Evolutionary conservation across 2,113 vertebrate genomes (phyloP), one percentile per base, ranked within the genome.

Genomic region (Leptodactylus fuscus): DNA sequence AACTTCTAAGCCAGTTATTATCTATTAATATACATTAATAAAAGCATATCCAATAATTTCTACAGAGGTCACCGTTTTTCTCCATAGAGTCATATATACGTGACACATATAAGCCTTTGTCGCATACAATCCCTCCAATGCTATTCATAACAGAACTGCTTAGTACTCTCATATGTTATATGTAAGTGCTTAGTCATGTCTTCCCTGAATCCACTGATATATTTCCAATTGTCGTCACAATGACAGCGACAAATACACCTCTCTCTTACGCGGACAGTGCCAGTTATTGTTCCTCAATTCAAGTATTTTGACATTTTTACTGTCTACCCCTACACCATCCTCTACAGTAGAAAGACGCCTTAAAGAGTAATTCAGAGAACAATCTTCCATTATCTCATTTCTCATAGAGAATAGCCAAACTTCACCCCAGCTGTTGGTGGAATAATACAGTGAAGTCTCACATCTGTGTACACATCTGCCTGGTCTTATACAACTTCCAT

Each of bases 271-370:
- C 41, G 18, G 24, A 73, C 51, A 73, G 65, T 58, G 49, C 1
- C 38, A 62, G 84, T 81, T 86, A 81, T 86, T 80, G 76, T 81
- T 80, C 41, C 78, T 55, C 20, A 58, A 81, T 85, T 53, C 77
- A 90, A 87, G 84, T 88, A 90, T 88, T 86, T 65, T 91, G 88
- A 88, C 87, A 89, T 93, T 92, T 92, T 77, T 82, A 82, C 89
- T 90, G 62, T 81, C 77, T 55, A 87, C 81, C 87, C 41, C 87
- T 89, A 81, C 85, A 90, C n/a, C 80, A 87, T 88, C 88, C 85
- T 91, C 88, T 89, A 87, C 51, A 87, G 44, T 67, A 87, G 75
- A 83, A 41, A 86, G 51, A n/a, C 62, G 83, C 83, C 73, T 82
- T 87, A 82, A 48, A 81, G 65, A 85, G 32, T 32, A 65, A 87